phyloP scores from a whole-genome alignment of 2,888 invertebrate species.

The Peribatodes rhomboidaria region DNA sequence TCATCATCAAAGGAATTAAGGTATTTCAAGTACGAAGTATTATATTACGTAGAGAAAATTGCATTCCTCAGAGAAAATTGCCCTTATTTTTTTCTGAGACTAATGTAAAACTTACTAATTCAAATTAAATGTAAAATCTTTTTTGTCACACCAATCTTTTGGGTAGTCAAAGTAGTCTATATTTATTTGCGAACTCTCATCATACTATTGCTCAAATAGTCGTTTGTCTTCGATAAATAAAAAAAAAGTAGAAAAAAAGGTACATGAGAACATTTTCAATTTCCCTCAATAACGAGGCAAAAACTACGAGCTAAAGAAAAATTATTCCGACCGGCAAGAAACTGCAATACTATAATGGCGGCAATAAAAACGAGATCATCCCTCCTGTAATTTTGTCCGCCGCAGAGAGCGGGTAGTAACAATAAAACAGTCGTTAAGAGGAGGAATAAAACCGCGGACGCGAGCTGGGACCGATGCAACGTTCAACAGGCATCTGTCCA shows the following conservation, averaged over 20 bases:
- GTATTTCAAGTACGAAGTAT: slow-evolving; percentile 12
- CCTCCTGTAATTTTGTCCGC: slow-evolving; percentile 60
- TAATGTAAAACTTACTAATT: no score
- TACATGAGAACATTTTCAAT: no score
- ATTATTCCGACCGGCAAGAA: slow-evolving; percentile 47
- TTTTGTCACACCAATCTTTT: no score
- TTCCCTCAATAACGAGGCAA: background rate
- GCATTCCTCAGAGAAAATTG: background rate
- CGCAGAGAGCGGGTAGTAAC: slow-evolving; percentile 44
- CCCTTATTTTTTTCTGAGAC: background rate
- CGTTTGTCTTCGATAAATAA: background rate
- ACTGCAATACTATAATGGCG: slow-evolving; percentile 57
- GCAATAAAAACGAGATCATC: slow-evolving; percentile 62
- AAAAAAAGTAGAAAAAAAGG: background rate
- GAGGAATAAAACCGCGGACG: slow-evolving; percentile 48
- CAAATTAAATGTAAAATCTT: no score
- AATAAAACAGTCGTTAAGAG: slow-evolving; percentile 60
- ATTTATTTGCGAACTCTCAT: no score
- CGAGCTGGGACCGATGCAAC: slow-evolving; percentile 45
- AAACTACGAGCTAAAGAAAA: slow-evolving; percentile 31
- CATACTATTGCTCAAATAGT: no score
- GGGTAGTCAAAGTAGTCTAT: no score
- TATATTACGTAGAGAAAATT: background rate
- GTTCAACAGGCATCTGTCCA: slow-evolving; percentile 22
- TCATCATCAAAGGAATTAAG: slow-evolving; percentile 12